Percentiles rank a stretch among this genome's conserved stretches.
phyloP scores from a whole-genome alignment of 2,113 vertebrate genomes.

The Ahaetulla prasina region DNA sequence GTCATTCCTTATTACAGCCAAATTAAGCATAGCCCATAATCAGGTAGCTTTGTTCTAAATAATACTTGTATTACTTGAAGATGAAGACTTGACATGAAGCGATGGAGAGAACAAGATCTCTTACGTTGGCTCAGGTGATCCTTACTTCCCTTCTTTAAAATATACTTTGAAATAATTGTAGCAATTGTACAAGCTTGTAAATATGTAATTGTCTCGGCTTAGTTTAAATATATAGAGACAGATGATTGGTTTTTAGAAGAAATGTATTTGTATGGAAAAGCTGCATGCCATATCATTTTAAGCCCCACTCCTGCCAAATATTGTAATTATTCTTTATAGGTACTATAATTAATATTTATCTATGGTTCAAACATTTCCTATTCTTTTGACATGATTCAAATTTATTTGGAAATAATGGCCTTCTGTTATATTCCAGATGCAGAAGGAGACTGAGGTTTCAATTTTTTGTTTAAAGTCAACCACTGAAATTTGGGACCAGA shows the following conservation, averaged over 20 bases:
- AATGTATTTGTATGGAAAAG: neutral
- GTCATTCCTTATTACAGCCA: neutral
- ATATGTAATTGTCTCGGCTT: neutral
- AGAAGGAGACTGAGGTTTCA: neutral
- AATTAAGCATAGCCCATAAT: neutral
- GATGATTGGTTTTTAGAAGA: neutral
- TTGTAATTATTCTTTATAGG: neutral
- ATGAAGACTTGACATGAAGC: neutral
- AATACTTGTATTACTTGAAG: neutral
- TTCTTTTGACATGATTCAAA: neutral
- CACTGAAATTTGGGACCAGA: neutral
- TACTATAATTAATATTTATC: neutral
- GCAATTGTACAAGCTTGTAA: neutral
- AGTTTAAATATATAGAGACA: neutral
- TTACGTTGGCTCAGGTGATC: neutral
- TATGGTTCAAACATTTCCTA: neutral
- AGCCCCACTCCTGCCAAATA: neutral
- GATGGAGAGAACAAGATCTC: neutral
- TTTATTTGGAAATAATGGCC: neutral
- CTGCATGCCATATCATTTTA: neutral
- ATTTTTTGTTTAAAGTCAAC: neutral
- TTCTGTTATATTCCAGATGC: neutral
- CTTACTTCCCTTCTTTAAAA: neutral
- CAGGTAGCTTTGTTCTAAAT: neutral
- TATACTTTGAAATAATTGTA: neutral